Base-by-base conservation (phyloP, 1,140 invertebrate genomes). In the Zaprionus ghesquierei region DNA sequence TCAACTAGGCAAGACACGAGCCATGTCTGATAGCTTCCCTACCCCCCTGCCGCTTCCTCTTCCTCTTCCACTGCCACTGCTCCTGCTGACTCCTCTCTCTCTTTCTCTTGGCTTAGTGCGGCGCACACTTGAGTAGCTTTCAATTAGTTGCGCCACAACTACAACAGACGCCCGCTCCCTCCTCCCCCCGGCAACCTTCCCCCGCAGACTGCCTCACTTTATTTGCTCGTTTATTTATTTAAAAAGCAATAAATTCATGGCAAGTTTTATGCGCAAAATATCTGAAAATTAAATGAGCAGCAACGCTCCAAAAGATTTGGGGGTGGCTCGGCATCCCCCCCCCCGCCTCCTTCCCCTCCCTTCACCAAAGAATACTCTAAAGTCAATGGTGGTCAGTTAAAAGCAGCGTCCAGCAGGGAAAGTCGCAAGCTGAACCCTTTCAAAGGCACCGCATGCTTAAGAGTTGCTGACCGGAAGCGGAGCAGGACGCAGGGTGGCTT, bases 241-340 rank as follows among this genome's bases (percentile, higher is more conserved):
- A 90, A 90, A 90, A 90, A 82, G 87, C 87, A 90, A 90, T 90
- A 90, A 90, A 90, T 90, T 90, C 87, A 90, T 82, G 71, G 81
- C 84, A 90, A 90, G 87, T 90, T 90, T 85, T 90, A 86, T 90
- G 82, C 81, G 74, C 73, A 87, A 69, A 86, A 82, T 87, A 87
- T 87, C 79, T 81, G 78, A 87, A 87, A 87, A 87, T 87, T 87
- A 87, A 87, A 87, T 87, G 84, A 87, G 84, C 72, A 87, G 84
- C 72, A 81, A 64, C 77, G 77, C 44, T 35, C 44, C 53, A 20
- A n/a, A 13, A 6, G 33, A 50, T 33, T 61, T 75, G 74, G 60
- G 81, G 82, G 68, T 81, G 81, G 82, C 77, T 81, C 78, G 69
- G 41, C 61, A 8, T 3, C 18, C 18, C 41, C 5, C 3, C 18